These are phyloP conservation scores for Cryptoblepharus egeriae DNA, from an alignment of 2,797 vertebrate genomes.

Conservation along the genomic window DNA sequence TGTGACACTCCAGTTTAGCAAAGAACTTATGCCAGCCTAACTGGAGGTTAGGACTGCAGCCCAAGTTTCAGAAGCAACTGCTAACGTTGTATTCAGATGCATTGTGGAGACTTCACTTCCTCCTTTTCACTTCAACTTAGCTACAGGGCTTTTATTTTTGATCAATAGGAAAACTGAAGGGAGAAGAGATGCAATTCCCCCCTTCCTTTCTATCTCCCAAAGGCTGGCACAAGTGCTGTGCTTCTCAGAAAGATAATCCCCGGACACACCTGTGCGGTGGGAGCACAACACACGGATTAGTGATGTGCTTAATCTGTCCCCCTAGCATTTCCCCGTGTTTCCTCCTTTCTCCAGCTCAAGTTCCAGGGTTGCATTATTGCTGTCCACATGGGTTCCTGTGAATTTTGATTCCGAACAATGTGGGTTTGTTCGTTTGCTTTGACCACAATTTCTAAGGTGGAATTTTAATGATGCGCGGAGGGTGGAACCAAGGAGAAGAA, in stretches of 20 bases:
- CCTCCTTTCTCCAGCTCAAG: slow-evolving; percentile 57
- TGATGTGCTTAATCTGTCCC: slow-evolving; percentile 70
- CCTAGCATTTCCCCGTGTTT: slow-evolving; percentile 57
- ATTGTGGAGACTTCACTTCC: not conserved
- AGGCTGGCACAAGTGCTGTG: slow-evolving; percentile 55
- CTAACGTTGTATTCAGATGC: not conserved
- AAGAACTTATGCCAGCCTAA: too few relatives aligned
- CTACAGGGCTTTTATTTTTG: slow-evolving; percentile 35
- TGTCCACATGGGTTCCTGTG: slow-evolving; percentile 3
- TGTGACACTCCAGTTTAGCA: too few relatives aligned
- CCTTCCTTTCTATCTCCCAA: not conserved
- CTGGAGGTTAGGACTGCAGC: too few relatives aligned
- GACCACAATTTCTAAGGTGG: slow-evolving; percentile 55
- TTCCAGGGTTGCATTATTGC: slow-evolving; percentile 61
- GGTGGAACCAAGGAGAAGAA: slow-evolving; percentile 32
- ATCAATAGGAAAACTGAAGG: slow-evolving; percentile 24
- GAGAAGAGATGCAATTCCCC: slow-evolving; percentile 37
- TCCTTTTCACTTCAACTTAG: slow-evolving; percentile 16
- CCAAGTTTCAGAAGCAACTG: not conserved
- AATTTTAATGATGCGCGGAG: slow-evolving; percentile 72
- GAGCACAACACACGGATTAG: slow-evolving; percentile 61
- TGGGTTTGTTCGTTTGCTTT: slow-evolving; percentile 66
- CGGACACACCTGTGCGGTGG: slow-evolving; percentile 73
- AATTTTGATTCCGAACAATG: slow-evolving; percentile 56
- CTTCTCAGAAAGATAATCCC: slow-evolving; percentile 73